Evolutionary conservation across 2,113 vertebrate genomes (phyloP), one percentile per base, ranked within the genome.

Genomic region (Myrmecobius fasciatus): DNA sequence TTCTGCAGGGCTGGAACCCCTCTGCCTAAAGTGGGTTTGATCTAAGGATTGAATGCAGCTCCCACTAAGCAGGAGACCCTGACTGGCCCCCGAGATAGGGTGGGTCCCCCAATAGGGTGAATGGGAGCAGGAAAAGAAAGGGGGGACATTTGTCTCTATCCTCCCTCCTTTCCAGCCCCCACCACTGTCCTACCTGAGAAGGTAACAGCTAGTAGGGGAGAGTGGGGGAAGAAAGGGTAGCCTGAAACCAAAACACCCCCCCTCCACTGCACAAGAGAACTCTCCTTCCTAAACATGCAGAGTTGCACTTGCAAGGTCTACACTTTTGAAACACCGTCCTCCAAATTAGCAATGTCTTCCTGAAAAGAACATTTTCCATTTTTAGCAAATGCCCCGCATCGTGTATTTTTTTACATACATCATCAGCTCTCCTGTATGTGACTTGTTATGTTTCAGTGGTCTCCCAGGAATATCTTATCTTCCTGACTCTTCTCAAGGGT

Each of bases 141-240:
- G 48, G 8, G 0, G 12, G 60, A n/a, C 17, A 22, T n/a, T 22
- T 36, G n/a, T 22, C 6, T n/a, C 1, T n/a, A 0, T 17, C 25
- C 31, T 9, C 5, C 2, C 9, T 51, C 25, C 46, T 26, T 10
- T 24, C 54, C 25, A 43, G 7, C 25, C 67, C n/a, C 26, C 14
- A 24, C 3, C n/a, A 4, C 2, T 2, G 31, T 25, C 31, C 48
- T n/a, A 43, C 48, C 4, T 8, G 47, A 22, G 53, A 47, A 51
- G 36, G 31, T 0, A 11, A 52, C 10, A 93, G 25, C 20, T 8
- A 75, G 67, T 17, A 75, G 17, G 60, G 67, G 67, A n/a, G 67
- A 75, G 67, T 20, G 5, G 6, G 67, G 36, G 36, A 75, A 75
- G 67, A 43, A 43, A 75, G 67, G 67, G 43, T 43, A n/a, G 14